phyloP scores from a whole-genome alignment of 30 jellyfish, hydroid and myxozoan species.

The Cassiopea andromeda region DNA sequence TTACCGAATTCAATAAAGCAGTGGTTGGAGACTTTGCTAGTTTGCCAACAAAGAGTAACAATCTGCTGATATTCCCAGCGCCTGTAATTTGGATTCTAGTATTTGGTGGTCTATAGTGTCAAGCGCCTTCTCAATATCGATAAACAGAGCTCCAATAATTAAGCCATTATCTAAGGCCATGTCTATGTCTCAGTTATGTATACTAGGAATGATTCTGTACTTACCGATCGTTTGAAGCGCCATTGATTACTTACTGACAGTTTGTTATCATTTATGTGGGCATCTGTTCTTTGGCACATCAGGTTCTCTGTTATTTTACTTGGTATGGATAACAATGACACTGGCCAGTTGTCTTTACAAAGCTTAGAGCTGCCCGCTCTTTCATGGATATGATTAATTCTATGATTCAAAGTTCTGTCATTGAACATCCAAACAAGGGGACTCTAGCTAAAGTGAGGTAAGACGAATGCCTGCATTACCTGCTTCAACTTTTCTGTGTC shows the following conservation, averaged over 20 bases:
- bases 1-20: background rate
- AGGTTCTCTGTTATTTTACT: slow-evolving; percentile 6
- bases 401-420: too few relatives aligned
- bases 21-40: background rate
- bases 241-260: background rate
- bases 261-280: slow-evolving; percentile 1
- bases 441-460: too few relatives aligned
- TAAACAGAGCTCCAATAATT: background rate
- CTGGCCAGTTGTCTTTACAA: background rate
- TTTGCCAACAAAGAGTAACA: background rate
- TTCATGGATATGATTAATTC: too few relatives aligned
- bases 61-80: background rate
- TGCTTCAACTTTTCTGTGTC: too few relatives aligned
- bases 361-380: slow-evolving; percentile 5
- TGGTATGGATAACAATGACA: background rate
- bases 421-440: too few relatives aligned
- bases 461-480: too few relatives aligned
- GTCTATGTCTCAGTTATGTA: slow-evolving; percentile 6
- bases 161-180: slow-evolving; percentile 12
- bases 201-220: background rate
- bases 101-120: background rate
- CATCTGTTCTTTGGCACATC: background rate
- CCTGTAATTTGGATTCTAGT: background rate
- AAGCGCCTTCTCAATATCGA: slow-evolving; percentile 1
- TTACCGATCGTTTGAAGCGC: background rate